Evolutionary conservation across 1,140 invertebrate genomes (phyloP), one percentile per base, ranked within the genome.

Genomic region (Phocides pigmalion): DNA sequence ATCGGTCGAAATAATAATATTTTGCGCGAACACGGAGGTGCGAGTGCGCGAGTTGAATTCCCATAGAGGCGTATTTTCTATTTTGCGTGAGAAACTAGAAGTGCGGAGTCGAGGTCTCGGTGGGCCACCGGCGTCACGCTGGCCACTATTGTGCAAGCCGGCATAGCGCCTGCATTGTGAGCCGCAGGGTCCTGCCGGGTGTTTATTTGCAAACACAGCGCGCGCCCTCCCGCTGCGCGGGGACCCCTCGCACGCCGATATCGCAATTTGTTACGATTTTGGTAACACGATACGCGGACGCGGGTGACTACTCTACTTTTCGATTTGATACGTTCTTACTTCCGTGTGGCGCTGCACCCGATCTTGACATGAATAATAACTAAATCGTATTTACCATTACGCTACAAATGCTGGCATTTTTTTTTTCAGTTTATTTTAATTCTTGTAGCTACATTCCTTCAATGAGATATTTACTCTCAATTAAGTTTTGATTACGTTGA

Each of bases 191-290:
- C 66, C 76, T 67, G 81, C 79, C 84, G 77, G 77, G 73, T 87
- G 84, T 82, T 82, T 87, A 87, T 87, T 87, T 86, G 83, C 78
- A 86, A 86, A 86, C 80, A 82, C 53, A 76, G 63, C 62, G 63
- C 74, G 47, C 62, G 72, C 65, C 75, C 72, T 66, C 81, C 83
- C 71, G 79, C 73, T 46, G 81, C 4, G 74, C 53, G 14, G 25
- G 63, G 25, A 58, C 74, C 74, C 79, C 77, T 72, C 64, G 67
- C 68, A 69, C 41, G 62, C 70, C 67, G 68, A 81, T 76, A 79
- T 74, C 74, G 72, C 79, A 78, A 85, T 83, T 85, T 83, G 82
- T 85, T 76, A 76, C 76, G 64, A 76, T 72, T 81, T 79, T 46
- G 46, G 79, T 80, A 82, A 81, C 70, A 75, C 73, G 79, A 80